A percentile compares a stretch with the other conserved stretches of the same genome.
Evolutionary conservation across 2,888 invertebrate genomes (phyloP).

Genomic region (Gryllus longicercus): DNA sequence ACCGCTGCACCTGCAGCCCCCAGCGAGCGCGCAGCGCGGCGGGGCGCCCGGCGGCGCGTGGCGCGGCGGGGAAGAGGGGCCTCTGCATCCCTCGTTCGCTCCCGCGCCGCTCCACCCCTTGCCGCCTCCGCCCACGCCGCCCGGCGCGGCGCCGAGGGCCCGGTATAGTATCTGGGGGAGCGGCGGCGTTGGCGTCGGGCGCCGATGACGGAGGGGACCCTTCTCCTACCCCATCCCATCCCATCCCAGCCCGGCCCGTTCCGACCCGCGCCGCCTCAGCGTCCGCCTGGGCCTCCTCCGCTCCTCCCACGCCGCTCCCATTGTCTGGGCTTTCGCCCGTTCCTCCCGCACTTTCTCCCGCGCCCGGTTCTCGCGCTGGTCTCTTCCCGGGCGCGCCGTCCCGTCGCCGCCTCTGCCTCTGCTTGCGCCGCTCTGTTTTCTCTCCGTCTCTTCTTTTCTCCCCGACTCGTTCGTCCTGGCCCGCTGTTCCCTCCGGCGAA

Average conservation of each 20-base stretch:
- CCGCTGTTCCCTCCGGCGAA: neutral
- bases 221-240: constrained; percentile 33
- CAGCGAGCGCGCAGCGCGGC: constrained; percentile 19
- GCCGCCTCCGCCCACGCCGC: constrained; percentile 22
- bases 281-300: constrained; percentile 31
- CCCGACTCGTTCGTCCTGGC: neutral
- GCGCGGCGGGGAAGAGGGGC: constrained; percentile 37
- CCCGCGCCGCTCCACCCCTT: constrained; percentile 32
- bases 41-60: constrained; percentile 29
- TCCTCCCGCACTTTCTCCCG: neutral
- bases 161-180: constrained; percentile 28
- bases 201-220: constrained; percentile 27
- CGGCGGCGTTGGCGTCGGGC: constrained; percentile 23
- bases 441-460: neutral
- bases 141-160: constrained; percentile 26
- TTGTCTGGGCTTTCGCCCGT: constrained; percentile 6
- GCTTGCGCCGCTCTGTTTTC: neutral
- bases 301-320: neutral
- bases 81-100: constrained; percentile 33
- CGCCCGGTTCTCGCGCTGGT: neutral
- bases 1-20: constrained; percentile 21
- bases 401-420: neutral
- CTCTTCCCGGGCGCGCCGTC: neutral
- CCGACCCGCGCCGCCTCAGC: constrained; percentile 33
- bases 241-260: constrained; percentile 35